Percentiles rank a stretch among this genome's conserved stretches.
Evolutionary conservation across 1,140 invertebrate genomes (phyloP).

Genomic region (Globodera rostochiensis): DNA sequence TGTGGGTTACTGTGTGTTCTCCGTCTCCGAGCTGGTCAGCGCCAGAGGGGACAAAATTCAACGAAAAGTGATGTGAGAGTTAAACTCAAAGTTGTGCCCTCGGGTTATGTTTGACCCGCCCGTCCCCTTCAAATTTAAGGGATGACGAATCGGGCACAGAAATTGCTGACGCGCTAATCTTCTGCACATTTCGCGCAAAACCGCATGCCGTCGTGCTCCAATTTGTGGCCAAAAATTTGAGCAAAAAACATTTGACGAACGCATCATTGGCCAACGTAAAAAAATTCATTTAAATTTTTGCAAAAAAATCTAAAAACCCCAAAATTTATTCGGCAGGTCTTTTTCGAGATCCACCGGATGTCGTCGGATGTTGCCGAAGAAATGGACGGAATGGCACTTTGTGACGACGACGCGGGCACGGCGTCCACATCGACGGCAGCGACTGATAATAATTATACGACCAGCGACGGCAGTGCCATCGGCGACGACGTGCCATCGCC

Average conservation of each 20-base stretch:
- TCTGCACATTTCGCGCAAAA: constrained; percentile 49
- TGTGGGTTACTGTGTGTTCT: constrained; percentile 56
- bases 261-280: constrained; percentile 36
- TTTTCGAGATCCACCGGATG: constrained; percentile 53
- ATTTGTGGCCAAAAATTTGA: constrained; percentile 53
- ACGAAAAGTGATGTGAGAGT: constrained; percentile 47
- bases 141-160: constrained; percentile 51
- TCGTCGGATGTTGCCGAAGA: neutral
- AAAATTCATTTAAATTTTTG: neutral
- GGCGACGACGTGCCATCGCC: neutral
- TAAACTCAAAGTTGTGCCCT: neutral
- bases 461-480: neutral
- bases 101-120: too few relatives aligned
- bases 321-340: constrained; percentile 35
- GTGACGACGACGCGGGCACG: neutral
- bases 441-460: neutral
- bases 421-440: neutral
- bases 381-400: neutral
- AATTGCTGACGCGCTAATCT: constrained; percentile 52
- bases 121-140: constrained; percentile 32
- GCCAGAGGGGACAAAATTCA: constrained; percentile 26
- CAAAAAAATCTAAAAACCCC: neutral
- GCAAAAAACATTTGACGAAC: constrained; percentile 42
- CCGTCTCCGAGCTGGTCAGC: constrained; percentile 52
- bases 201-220: constrained; percentile 56